These are phyloP conservation scores for Melanotaenia parkinsoni DNA, from an alignment of 2,797 vertebrate genomes.

Conservation along the genomic window DNA sequence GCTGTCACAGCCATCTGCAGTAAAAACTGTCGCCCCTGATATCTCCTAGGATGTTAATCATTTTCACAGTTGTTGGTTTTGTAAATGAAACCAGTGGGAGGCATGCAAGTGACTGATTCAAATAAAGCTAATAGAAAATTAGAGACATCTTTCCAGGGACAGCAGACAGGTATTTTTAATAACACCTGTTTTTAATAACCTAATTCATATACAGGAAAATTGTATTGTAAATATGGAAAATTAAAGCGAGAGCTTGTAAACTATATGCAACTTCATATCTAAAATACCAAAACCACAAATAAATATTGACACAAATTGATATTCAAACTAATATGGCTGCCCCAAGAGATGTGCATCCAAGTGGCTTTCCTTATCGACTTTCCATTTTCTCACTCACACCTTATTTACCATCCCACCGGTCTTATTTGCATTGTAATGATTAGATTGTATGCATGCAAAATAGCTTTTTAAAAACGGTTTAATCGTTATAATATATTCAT, in stretches of 20 bases:
- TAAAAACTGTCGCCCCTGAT: conserved; percentile 41
- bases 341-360: conserved; percentile 57
- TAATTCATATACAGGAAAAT: conserved; percentile 19
- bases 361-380: conserved; percentile 65
- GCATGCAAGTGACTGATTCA: conserved; percentile 32
- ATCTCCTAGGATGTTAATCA: conserved; percentile 47
- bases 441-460: conserved; percentile 71
- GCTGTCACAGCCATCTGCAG: conserved; percentile 32
- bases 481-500: conserved; percentile 78
- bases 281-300: conserved; percentile 49
- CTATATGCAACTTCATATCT: conserved; percentile 8
- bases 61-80: conserved; percentile 49
- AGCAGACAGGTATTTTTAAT: conserved; percentile 4
- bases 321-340: conserved; percentile 54
- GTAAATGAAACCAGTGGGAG: conserved; percentile 44
- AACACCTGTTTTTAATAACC: conserved; percentile 1
- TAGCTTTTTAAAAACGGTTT: conserved; percentile 70
- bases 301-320: conserved; percentile 43
- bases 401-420: conserved; percentile 74
- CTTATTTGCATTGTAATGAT: conserved; percentile 79
- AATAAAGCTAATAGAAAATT: conserved; percentile 36
- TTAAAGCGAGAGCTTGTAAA: conserved; percentile 11
- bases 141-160: conserved; percentile 16
- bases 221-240: conserved; percentile 23
- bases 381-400: conserved; percentile 71